Percentiles rank a stretch among this genome's conserved stretches.
phyloP scores from a whole-genome alignment of 2,113 vertebrate genomes.

The Furnarius figulus region DNA sequence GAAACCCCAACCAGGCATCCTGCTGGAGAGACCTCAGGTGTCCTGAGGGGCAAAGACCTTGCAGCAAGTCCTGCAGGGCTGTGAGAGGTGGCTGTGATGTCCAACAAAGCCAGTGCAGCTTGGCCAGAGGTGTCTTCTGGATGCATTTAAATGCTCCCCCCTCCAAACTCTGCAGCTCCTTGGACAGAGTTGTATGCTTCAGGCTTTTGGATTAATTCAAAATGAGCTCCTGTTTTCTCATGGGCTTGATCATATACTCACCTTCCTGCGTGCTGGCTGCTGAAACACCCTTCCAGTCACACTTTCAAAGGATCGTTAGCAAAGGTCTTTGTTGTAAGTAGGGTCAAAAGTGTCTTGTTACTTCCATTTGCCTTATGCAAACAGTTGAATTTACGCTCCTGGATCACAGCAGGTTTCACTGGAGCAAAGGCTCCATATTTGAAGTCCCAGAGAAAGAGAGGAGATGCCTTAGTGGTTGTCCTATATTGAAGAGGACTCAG shows the following conservation, averaged over 20 bases:
- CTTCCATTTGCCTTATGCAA: background rate
- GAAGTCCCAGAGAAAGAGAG: background rate
- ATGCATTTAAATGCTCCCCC: background rate
- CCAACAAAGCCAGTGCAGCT: fast-evolving
- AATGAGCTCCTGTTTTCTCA: background rate
- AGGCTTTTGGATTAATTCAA: background rate
- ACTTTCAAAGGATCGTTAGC: background rate
- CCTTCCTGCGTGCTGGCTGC: background rate
- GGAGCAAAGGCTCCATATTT: background rate
- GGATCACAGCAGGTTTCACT: background rate
- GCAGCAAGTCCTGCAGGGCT: background rate
- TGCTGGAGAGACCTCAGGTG: background rate
- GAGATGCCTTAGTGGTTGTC: background rate
- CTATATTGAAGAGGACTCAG: background rate
- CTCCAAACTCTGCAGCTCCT: background rate
- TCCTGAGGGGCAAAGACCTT: background rate
- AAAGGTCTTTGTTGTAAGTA: background rate
- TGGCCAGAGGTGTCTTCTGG: background rate
- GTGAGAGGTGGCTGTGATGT: background rate
- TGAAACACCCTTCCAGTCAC: background rate
- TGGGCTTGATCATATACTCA: background rate
- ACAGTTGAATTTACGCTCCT: background rate
- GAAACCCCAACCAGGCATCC: background rate
- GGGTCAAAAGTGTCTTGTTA: background rate
- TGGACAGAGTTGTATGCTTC: background rate